These are phyloP conservation scores for Adelosebastes latens DNA, from an alignment of 2,797 vertebrate genomes.

Conservation along the genomic window DNA sequence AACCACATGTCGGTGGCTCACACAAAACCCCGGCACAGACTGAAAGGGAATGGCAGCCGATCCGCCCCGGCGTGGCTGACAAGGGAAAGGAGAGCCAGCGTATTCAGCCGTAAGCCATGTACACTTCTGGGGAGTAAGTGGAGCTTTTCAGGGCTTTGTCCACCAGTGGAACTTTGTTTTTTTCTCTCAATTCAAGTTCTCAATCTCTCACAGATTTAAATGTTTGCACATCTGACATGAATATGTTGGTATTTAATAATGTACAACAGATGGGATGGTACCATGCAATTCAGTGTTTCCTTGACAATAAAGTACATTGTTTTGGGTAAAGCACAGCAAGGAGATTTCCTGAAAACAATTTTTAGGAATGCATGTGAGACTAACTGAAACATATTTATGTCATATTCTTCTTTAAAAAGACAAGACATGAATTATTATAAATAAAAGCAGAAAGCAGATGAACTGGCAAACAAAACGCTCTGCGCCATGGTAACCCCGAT, in stretches of 20 bases:
- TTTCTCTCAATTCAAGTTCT: slow-evolving; percentile 51
- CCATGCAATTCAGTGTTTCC: slow-evolving; percentile 58
- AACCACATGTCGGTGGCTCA: slow-evolving; percentile 84
- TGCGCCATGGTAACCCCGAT: slow-evolving; percentile 15
- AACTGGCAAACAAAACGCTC: slow-evolving; percentile 15
- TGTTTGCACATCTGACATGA: slow-evolving; percentile 70
- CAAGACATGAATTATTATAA: slow-evolving; percentile 5
- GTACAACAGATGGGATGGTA: slow-evolving; percentile 70
- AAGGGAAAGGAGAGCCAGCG: slow-evolving; percentile 59
- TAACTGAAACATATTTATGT: slow-evolving; percentile 1
- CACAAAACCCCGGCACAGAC: slow-evolving; percentile 72
- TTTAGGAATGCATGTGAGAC: slow-evolving; percentile 19
- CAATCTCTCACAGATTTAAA: slow-evolving; percentile 58
- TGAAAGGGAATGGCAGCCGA: slow-evolving; percentile 72
- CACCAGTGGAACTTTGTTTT: slow-evolving; percentile 39
- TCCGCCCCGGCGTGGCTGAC: slow-evolving; percentile 67
- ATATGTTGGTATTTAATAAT: slow-evolving; percentile 65
- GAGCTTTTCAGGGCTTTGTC: slow-evolving; percentile 56
- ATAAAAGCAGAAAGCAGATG: slow-evolving; percentile 21
- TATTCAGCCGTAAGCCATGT: slow-evolving; percentile 59
- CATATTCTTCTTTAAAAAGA: neutral
- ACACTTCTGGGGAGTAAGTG: slow-evolving; percentile 61
- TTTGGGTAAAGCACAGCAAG: slow-evolving; percentile 48
- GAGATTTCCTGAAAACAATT: slow-evolving; percentile 36
- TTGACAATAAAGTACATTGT: slow-evolving; percentile 68